Evolutionary conservation across 2,888 invertebrate genomes (phyloP), one percentile per base, ranked within the genome.

Genomic region (Octodonta nipae): DNA sequence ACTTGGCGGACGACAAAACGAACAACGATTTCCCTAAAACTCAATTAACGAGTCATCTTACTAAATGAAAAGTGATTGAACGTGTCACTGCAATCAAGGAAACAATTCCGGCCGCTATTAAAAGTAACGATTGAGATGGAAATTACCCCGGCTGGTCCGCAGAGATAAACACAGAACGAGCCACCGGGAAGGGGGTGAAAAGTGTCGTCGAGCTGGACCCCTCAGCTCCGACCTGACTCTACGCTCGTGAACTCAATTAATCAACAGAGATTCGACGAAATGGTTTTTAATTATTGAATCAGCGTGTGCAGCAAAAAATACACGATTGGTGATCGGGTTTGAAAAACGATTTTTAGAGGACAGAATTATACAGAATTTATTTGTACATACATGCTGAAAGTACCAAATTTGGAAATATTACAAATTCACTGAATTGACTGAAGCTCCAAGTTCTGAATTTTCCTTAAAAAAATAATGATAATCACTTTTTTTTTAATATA

Each of bases 101-200:
- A 60, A 60, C 60, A 61, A 60, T 61, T 55, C 59, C 50, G 55
- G 43, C 48, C 49, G 55, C 58, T 58, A 61, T 62, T 61, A 62
- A 61, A 61, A 61, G 61, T 62, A 58, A 56, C 61, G 61, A 62
- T 62, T 61, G 62, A 62, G 62, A 62, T 62, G 62, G 60, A 62
- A 62, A 62, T 62, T 61, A 54, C 60, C 42, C 50, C 51, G 56
- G 56, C 59, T 61, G 62, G 59, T 53, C 59, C 51, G 55, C 49
- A 49, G 55, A 61, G 62, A 62, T 62, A 62, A 62, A 60, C 61
- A 54, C 43, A 29, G 20, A 8, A 12, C 10, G 20, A 11, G 20
- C 12, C 20, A n/a, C 30, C 11, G 4, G 12, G 13, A 12, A 27
- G 12, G 13, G 11, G 13, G 11, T 13, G 3, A 12, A 12, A 13